These are phyloP conservation scores for Limnodromus scolopaceus DNA, from an alignment of 2,797 vertebrate species.

Conservation along the genomic window DNA sequence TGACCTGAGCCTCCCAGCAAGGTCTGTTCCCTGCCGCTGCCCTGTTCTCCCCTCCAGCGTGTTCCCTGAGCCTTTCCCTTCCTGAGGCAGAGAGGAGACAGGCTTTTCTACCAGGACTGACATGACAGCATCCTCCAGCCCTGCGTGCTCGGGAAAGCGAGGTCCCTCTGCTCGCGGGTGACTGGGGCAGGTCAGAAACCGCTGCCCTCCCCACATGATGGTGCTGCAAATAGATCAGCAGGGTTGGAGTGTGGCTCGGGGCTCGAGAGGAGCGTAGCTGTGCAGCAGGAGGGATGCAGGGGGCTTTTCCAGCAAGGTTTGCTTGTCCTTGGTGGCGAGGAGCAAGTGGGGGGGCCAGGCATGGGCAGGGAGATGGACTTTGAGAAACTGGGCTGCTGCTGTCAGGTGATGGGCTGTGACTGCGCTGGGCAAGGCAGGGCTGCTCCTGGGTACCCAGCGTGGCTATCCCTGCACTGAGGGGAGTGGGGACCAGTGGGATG, in stretches of 20 bases:
- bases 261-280: background rate
- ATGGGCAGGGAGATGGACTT: fast-evolving
- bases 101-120: background rate
- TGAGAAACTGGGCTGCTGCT: background rate
- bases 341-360: background rate
- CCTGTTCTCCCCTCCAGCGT: fast-evolving
- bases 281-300: background rate
- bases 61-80: background rate
- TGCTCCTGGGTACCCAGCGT: fast-evolving
- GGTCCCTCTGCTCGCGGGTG: fast-evolving
- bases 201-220: background rate
- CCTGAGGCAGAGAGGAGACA: background rate
- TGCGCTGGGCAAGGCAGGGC: background rate
- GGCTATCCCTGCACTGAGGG: fast-evolving
- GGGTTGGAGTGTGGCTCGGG: background rate
- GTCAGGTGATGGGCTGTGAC: background rate
- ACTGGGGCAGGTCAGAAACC: background rate
- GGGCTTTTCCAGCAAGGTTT: background rate
- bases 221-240: background rate
- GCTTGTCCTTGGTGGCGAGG: background rate
- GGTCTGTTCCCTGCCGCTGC: background rate
- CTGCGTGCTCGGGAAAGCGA: fast-evolving
- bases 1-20: background rate
- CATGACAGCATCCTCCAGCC: background rate
- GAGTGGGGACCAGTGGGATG: background rate